Evolutionary conservation across 2,888 invertebrate species (phyloP).

Genomic region (Imbricaverruca yamaguchii): DNA sequence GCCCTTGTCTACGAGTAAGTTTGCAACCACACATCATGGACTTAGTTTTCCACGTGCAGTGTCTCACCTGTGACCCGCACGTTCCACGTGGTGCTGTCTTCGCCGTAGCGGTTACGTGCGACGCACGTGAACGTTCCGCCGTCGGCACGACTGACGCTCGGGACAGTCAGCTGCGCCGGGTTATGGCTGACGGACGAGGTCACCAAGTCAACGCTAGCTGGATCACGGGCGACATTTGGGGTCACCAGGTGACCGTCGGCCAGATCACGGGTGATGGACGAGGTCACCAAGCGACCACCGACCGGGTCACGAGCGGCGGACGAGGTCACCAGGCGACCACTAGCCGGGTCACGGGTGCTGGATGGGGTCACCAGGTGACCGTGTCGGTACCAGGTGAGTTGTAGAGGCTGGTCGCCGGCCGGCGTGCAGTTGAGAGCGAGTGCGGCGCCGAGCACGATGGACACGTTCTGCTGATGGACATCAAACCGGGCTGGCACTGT

Average conservation of each 20-base stretch:
- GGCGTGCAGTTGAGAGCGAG: slow-evolving; percentile 42
- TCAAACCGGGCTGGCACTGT: slow-evolving; percentile 37
- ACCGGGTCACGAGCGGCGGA: too few relatives aligned
- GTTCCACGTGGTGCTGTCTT: slow-evolving; percentile 44
- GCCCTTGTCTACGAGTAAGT: too few relatives aligned
- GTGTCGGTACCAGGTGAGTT: slow-evolving; percentile 41
- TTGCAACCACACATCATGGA: too few relatives aligned
- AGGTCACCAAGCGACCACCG: too few relatives aligned
- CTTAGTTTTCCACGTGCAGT: too few relatives aligned
- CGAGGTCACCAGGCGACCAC: slow-evolving; percentile 35
- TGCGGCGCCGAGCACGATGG: slow-evolving; percentile 39
- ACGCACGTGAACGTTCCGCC: slow-evolving; percentile 44
- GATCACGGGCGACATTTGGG: too few relatives aligned
- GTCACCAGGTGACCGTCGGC: too few relatives aligned
- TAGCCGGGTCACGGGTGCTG: slow-evolving; percentile 33
- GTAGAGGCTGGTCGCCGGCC: slow-evolving; percentile 44
- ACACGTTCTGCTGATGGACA: slow-evolving; percentile 38
- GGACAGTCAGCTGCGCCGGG: slow-evolving; percentile 36
- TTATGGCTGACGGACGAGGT: slow-evolving; percentile 32
- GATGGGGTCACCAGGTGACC: slow-evolving; percentile 32
- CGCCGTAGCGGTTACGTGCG: slow-evolving; percentile 46
- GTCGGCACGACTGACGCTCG: slow-evolving; percentile 36
- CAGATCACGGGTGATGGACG: too few relatives aligned
- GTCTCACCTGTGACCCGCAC: slow-evolving; percentile 45
- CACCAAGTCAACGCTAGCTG: slow-evolving; percentile 33